phyloP scores from a whole-genome alignment of 2,888 invertebrate species.

The Drosophila dives region DNA sequence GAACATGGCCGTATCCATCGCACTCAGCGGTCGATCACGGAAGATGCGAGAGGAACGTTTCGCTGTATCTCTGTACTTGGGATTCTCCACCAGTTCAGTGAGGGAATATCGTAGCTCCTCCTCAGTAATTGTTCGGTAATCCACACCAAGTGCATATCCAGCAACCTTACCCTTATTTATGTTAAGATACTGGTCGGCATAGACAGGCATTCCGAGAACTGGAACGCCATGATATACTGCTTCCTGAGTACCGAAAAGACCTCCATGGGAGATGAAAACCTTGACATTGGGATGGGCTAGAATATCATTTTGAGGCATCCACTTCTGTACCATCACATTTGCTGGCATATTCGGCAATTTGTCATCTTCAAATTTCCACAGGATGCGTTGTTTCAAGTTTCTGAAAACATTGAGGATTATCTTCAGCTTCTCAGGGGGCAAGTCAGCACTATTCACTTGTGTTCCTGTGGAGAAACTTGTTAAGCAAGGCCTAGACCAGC shows the following conservation, averaged over 20 bases:
- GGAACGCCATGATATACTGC: slow-evolving; percentile 83
- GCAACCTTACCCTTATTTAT: slow-evolving; percentile 67
- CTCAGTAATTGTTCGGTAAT: slow-evolving; percentile 71
- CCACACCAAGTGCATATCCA: slow-evolving; percentile 76
- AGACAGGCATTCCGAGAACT: slow-evolving; percentile 84
- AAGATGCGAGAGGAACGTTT: slow-evolving; percentile 75
- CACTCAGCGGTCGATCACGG: slow-evolving; percentile 77
- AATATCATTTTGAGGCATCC: slow-evolving; percentile 86
- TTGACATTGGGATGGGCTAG: slow-evolving; percentile 84
- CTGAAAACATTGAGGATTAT: slow-evolving; percentile 83
- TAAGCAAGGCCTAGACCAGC: neutral
- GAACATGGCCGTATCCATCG: slow-evolving; percentile 83
- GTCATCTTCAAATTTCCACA: slow-evolving; percentile 85
- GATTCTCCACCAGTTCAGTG: slow-evolving; percentile 81
- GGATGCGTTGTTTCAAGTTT: slow-evolving; percentile 83
- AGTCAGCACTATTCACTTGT: slow-evolving; percentile 82
- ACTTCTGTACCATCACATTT: slow-evolving; percentile 84
- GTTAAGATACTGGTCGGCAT: slow-evolving; percentile 82
- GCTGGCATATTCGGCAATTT: slow-evolving; percentile 77
- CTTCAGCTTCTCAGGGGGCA: slow-evolving; percentile 81
- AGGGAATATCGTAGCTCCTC: slow-evolving; percentile 67
- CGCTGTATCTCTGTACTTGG: slow-evolving; percentile 79
- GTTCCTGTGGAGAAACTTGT: slow-evolving; percentile 74
- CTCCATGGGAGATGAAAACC: slow-evolving; percentile 84
- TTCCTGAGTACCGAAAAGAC: slow-evolving; percentile 83